Evolutionary conservation across 37 sponge, comb jelly and placozoan genomes (phyloP).

Genomic region (Amphimedon queenslandica): DNA sequence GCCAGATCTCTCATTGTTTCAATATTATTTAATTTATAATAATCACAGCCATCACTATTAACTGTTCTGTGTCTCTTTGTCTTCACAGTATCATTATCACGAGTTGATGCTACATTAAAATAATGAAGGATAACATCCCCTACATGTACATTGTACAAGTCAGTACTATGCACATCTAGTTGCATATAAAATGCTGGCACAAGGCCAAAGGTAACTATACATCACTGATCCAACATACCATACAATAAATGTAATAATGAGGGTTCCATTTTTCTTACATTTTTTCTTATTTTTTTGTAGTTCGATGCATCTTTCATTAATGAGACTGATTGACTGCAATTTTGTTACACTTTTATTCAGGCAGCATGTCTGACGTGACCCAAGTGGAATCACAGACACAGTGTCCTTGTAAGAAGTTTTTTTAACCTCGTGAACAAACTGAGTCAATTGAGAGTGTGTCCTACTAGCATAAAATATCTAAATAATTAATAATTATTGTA

Average conservation of each 20-base stretch:
- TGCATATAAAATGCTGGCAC: no score
- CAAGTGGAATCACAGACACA: conserved; percentile 73
- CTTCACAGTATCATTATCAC: conserved; percentile 5
- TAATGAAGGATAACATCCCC: neutral
- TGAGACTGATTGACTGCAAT: conserved; percentile 66
- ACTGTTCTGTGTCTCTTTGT: conserved; percentile 21
- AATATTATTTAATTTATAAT: conserved; percentile 47
- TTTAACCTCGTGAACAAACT: conserved; percentile 94
- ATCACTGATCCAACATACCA: neutral
- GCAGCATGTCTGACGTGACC: conserved; percentile 87
- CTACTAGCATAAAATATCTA: conserved; percentile 98
- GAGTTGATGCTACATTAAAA: no score
- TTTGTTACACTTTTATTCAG: conserved; percentile 81
- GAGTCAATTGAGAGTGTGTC: conserved; percentile 96
- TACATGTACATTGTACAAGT: neutral
- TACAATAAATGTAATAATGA: neutral
- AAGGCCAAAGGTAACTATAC: no score
- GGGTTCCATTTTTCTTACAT: conserved; percentile 36
- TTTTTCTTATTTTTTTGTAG: conserved; percentile 75
- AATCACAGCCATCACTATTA: conserved; percentile 40
- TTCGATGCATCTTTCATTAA: conserved; percentile 94
- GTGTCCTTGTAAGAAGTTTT: conserved; percentile 69
- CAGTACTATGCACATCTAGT: no score
- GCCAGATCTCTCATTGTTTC: conserved; percentile 60
- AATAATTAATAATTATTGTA: neutral